phyloP scores from a whole-genome alignment of 1,140 invertebrate species.

The Trichogramma pretiosum region DNA sequence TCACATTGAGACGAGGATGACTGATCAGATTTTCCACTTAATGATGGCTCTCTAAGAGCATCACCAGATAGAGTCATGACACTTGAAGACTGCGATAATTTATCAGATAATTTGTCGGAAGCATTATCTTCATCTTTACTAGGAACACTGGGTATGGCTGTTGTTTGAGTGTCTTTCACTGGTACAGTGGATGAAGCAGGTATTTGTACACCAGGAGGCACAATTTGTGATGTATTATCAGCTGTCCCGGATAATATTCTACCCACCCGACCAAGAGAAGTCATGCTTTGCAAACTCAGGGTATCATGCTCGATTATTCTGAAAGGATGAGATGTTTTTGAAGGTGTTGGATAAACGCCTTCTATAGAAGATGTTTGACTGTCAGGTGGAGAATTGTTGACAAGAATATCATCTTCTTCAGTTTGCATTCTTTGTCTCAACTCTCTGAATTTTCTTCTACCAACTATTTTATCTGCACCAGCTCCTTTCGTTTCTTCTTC shows the following conservation, averaged over 20 bases:
- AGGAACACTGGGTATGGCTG: conserved; percentile 34
- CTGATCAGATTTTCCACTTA: conserved; percentile 30
- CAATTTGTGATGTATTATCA: conserved; percentile 45
- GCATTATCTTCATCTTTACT: conserved; percentile 40
- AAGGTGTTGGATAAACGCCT: conserved; percentile 45
- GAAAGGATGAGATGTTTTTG: conserved; percentile 63
- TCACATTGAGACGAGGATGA: conserved; percentile 27
- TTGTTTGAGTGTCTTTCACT: conserved; percentile 33
- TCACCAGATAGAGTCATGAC: conserved; percentile 37
- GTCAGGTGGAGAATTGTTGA: conserved; percentile 62
- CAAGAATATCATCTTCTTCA: conserved; percentile 63
- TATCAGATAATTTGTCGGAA: conserved; percentile 40
- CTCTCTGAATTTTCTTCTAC: conserved; percentile 68
- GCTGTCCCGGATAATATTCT: conserved; percentile 59
- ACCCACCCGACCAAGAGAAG: conserved; percentile 71
- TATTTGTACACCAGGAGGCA: conserved; percentile 25
- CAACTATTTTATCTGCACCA: conserved; percentile 36
- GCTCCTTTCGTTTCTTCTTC: conserved; percentile 33
- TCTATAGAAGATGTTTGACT: conserved; percentile 65
- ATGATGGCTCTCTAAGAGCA: conserved; percentile 29
- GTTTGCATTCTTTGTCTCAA: conserved; percentile 75
- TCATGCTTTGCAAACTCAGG: conserved; percentile 76
- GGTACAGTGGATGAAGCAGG: conserved; percentile 19
- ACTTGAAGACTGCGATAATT: conserved; percentile 40
- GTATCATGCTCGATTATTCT: conserved; percentile 79